Percentiles rank a stretch among this genome's conserved stretches.
Conservation (phyloP, 1,140 invertebrate genomes). For the Ganaspis sp. region DNA sequence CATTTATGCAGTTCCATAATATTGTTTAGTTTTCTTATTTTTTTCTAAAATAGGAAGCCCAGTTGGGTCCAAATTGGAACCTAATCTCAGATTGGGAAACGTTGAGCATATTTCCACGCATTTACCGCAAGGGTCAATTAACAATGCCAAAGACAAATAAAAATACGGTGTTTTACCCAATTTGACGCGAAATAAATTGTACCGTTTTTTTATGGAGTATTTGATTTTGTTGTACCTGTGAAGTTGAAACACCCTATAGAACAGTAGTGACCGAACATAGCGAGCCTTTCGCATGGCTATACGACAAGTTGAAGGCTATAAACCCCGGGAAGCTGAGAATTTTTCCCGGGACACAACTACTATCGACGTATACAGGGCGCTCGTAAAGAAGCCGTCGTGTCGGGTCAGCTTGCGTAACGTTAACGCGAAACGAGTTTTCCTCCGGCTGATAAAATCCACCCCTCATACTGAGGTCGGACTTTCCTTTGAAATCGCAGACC, state of each 20-base stretch:
- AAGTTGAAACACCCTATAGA: constrained; percentile 28
- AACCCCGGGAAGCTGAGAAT: constrained; percentile 58
- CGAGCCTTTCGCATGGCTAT: constrained; percentile 50
- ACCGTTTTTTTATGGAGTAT: no score
- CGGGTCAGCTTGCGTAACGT: constrained; percentile 66
- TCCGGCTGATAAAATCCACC: constrained; percentile 56
- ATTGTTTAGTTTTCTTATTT: no score
- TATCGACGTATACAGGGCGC: constrained; percentile 58
- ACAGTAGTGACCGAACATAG: constrained; percentile 43
- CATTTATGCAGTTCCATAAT: no score
- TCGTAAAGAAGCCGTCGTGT: constrained; percentile 68
- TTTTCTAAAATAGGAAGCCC: no score
- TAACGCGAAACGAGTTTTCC: constrained; percentile 65
- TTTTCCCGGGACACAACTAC: constrained; percentile 60
- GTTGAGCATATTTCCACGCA: no score
- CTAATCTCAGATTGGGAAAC: no score
- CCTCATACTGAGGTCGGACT: constrained; percentile 43
- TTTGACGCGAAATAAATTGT: no score
- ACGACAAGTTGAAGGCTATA: constrained; percentile 59
- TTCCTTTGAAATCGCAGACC: constrained; percentile 58
- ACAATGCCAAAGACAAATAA: no score
- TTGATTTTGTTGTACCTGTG: not conserved
- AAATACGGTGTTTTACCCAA: no score
- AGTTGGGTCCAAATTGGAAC: no score
- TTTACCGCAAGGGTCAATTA: no score